Base-by-base conservation (phyloP, 2,797 vertebrate species). In the Pachyuromys duprasi region DNA sequence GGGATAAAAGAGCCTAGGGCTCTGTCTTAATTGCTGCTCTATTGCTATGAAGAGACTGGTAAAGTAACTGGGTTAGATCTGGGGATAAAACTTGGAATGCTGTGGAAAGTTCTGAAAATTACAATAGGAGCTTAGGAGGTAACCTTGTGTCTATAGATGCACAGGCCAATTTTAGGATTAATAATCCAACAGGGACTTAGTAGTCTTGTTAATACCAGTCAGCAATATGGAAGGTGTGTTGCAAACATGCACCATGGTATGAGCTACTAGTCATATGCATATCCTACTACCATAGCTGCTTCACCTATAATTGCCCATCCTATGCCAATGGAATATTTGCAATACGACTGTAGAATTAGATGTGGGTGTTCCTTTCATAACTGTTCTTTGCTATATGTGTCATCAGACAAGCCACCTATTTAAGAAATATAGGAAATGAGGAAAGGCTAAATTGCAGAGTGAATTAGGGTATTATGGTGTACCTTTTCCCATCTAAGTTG, bases 401-500 rank as follows among this genome's bases (percentile, higher is more conserved):
- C 98, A 98, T n/a, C 98, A 98, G 97, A 98, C 98, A 98, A 98
- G 97, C 98, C 98, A 98, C 98, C 99, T 99, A 99, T 99, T 99
- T 99, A 98, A 98, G 98, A 98, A 98, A 98, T 97, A 97, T 97
- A 98, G 97, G 97, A 98, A 98, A 98, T 98, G 98, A 98, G 98
- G 98, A 98, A 98, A 98, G 98, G 99, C 99, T 99, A 99, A 99
- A 98, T 99, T 99, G 99, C 98, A 99, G 98, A 98, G 98, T 98
- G 98, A 98, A 99, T 98, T 98, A 98, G 98, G 98, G 98, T 99
- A 99, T 98, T 98, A 98, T 98, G 98, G 98, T 99, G 99, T 99
- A 99, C 99, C 98, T 99, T 99, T 99, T 99, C 98, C 98, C 99
- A 99, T 99, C 99, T 99, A 99, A 99, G 98, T 99, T 99, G 98